phyloP scores from a whole-genome alignment of 2,888 invertebrate genomes.

The Lasioglossum oenotherae region DNA sequence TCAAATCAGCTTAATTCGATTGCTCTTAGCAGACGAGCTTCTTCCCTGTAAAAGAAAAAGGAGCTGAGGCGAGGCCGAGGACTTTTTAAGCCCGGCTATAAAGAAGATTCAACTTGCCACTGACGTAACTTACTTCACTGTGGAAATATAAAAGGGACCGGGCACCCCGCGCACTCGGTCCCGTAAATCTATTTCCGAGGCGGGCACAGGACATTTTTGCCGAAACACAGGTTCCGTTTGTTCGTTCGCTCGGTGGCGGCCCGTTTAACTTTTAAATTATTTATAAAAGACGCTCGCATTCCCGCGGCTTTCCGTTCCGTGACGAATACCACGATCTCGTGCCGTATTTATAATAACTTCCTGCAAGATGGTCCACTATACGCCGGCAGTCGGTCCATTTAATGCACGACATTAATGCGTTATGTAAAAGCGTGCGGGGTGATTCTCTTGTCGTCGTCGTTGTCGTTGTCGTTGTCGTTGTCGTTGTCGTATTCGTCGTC shows the following conservation, averaged over 20 bases:
- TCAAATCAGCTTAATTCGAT: slow-evolving; percentile 24
- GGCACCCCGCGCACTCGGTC: background rate
- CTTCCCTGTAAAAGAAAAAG: background rate
- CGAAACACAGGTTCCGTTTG: slow-evolving; percentile 21
- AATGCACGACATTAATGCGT: slow-evolving; percentile 70
- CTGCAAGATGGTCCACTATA: slow-evolving; percentile 59
- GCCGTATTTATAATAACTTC: slow-evolving; percentile 67
- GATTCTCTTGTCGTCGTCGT: slow-evolving; percentile 59
- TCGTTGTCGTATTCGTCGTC: slow-evolving; percentile 25
- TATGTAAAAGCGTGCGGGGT: slow-evolving; percentile 71
- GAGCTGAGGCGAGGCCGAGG: background rate
- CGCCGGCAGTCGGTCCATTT: slow-evolving; percentile 54
- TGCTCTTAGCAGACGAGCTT: background rate
- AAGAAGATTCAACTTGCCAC: slow-evolving; percentile 3
- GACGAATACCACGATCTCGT: slow-evolving; percentile 56
- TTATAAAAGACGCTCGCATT: slow-evolving; percentile 48
- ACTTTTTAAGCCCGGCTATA: background rate
- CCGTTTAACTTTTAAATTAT: slow-evolving; percentile 54
- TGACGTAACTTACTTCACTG: slow-evolving; percentile 25
- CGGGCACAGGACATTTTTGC: slow-evolving; percentile 40
- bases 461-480: slow-evolving; percentile 48
- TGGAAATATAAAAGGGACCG: slow-evolving; percentile 38
- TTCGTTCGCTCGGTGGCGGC: background rate
- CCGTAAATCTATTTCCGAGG: slow-evolving; percentile 50
- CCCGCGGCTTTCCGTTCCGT: slow-evolving; percentile 45